Conservation (phyloP, 2,113 vertebrate genomes). For the Marcusenius ussheri region DNA sequence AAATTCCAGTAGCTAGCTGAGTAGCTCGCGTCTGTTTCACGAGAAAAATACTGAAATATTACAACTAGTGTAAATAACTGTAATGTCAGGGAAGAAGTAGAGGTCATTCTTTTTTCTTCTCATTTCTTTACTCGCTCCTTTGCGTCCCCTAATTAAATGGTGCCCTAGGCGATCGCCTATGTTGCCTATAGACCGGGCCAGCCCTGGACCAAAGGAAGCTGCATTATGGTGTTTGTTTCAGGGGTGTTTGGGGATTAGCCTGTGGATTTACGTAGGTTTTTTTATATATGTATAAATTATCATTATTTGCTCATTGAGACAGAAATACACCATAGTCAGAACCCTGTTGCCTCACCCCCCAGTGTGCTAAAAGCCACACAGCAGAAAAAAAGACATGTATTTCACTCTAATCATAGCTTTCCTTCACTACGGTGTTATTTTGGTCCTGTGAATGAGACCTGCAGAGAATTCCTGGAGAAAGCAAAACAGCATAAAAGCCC, state of each 20-base stretch:
- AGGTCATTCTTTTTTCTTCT: background rate
- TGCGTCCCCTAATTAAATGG: background rate
- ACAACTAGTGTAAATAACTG: background rate
- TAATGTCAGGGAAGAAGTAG: background rate
- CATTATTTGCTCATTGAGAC: background rate
- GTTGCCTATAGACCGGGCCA: background rate
- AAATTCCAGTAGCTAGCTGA: no score
- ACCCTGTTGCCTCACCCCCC: background rate
- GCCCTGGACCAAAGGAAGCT: background rate
- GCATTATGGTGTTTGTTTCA: background rate
- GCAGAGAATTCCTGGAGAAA: background rate
- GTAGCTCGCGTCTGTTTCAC: no score
- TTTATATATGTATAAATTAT: background rate
- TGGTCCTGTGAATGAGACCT: background rate
- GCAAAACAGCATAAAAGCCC: background rate
- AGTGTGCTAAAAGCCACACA: background rate
- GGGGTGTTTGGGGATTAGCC: background rate
- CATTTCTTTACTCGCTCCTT: background rate
- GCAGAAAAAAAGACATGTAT: background rate
- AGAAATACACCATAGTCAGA: background rate
- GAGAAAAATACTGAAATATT: no score
- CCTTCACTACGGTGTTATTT: background rate
- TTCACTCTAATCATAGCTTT: background rate
- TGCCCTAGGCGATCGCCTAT: background rate
- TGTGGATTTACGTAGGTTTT: background rate